Percentiles rank a stretch among this genome's conserved stretches.
These are phyloP conservation scores for Drosophila lacicola DNA, from an alignment of 2,888 invertebrate species.

Conservation along the genomic window DNA sequence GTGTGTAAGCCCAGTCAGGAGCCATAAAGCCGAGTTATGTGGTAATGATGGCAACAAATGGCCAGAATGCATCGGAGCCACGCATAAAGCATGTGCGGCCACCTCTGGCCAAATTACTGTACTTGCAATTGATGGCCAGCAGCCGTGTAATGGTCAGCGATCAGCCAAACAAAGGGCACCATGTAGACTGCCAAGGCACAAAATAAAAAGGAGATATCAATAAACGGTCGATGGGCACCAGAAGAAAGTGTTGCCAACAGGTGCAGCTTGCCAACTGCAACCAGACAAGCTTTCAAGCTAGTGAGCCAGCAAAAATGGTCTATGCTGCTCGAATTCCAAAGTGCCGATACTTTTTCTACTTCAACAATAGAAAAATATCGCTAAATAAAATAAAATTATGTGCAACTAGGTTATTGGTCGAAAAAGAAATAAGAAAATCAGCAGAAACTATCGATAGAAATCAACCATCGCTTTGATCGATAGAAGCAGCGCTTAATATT, in stretches of 20 bases:
- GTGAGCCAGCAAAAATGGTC: background rate
- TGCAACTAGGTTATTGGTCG: too few relatives aligned
- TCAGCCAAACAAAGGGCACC: constrained; percentile 18
- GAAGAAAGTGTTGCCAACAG: constrained; percentile 36
- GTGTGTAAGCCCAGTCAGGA: constrained; percentile 18
- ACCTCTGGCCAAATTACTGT: constrained; percentile 69
- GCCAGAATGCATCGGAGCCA: constrained; percentile 45
- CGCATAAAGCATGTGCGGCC: constrained; percentile 52
- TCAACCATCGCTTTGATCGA: too few relatives aligned
- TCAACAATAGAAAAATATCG: background rate
- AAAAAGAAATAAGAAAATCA: background rate
- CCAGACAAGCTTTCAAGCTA: background rate
- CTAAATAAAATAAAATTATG: too few relatives aligned
- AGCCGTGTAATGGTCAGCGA: constrained; percentile 52
- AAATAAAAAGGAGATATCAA: constrained; percentile 20
- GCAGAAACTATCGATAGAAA: background rate
- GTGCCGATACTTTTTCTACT: too few relatives aligned
- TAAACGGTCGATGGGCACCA: constrained; percentile 26
- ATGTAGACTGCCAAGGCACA: background rate
- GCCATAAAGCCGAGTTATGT: constrained; percentile 74
- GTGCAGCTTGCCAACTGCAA: constrained; percentile 16
- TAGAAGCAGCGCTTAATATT: too few relatives aligned
- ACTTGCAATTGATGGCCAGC: constrained; percentile 66
- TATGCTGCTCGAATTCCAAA: too few relatives aligned
- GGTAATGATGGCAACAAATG: constrained; percentile 74